Base-by-base conservation (phyloP, 2,113 vertebrate species). In the Motacilla alba region DNA sequence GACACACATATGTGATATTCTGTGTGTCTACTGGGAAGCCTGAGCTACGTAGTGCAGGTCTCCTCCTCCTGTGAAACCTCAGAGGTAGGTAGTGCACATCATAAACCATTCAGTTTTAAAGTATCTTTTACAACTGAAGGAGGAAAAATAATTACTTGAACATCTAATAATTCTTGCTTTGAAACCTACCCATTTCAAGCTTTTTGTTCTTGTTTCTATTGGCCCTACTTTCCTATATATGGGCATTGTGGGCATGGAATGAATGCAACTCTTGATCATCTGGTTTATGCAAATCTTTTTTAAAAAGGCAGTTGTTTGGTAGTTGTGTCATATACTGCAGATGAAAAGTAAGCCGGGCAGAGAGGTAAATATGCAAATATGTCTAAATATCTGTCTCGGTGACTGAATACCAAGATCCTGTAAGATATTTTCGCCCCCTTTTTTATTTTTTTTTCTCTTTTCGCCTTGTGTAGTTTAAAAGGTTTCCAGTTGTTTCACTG, bases 1-100 rank as follows among this genome's bases (percentile, higher is more conserved):
- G 75, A 2, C 21, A 18, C 15, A 5, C 0, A 0, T 13, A 3
- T 21, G 33, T 33, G 53, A 33, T 35, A 22, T 27, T 64, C 41
- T 35, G 10, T 4, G 2, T 53, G 39, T 5, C 14, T 15, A 0
- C 33, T 55, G 33, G 30, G 52, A 43, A 75, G 5, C 56, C 43
- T 43, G 43, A 41, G 5, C 28, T 70, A 0, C 13, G 9, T 7
- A 39, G 44, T 21, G 20, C 43, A 16, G 0, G 1, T 41, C 52
- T 50, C 10, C 11, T 79, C 37, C 56, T 60, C 21, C 52, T 12
- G 0, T 50, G 52, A 78, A 66, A 46, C 30, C 14, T 66, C 60
- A 64, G 47, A 63, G 27, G 24, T 30, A 7, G 14, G 35, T 7
- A 43, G 52, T 14, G 14, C 13, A 13, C 14, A 3, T 55, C 1